These are phyloP conservation scores for Amyelois transitella DNA, from an alignment of 1,140 invertebrate species.

Conservation along the genomic window DNA sequence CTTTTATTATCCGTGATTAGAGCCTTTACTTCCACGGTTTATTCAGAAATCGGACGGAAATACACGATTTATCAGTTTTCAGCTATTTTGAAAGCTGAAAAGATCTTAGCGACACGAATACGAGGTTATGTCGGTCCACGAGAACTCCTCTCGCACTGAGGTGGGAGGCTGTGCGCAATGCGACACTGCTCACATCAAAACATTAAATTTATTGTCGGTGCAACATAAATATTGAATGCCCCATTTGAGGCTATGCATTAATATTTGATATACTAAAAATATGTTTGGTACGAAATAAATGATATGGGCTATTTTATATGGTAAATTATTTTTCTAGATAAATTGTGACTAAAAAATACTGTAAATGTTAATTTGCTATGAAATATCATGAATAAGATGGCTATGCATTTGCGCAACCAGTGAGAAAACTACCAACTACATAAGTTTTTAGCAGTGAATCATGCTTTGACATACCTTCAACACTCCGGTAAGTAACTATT, in stretches of 20 bases:
- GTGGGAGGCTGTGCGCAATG: slow-evolving; percentile 70
- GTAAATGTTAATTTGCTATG: too few relatives aligned
- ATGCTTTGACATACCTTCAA: background rate
- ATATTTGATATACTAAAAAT: background rate
- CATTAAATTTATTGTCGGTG: slow-evolving; percentile 26
- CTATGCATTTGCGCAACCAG: too few relatives aligned
- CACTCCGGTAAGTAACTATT: background rate
- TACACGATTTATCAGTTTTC: background rate
- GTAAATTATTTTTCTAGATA: too few relatives aligned
- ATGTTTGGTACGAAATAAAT: too few relatives aligned
- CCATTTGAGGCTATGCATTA: background rate
- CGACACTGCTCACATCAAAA: slow-evolving; percentile 46
- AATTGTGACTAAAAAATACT: too few relatives aligned
- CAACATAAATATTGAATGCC: slow-evolving; percentile 1
- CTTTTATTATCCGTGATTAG: slow-evolving; percentile 48
- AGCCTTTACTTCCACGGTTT: slow-evolving; percentile 1
- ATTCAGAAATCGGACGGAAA: slow-evolving; percentile 14
- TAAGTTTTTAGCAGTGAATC: background rate
- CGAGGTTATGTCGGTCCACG: slow-evolving; percentile 58
- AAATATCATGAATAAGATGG: too few relatives aligned
- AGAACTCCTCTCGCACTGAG: slow-evolving; percentile 63
- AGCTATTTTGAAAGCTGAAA: slow-evolving; percentile 5
- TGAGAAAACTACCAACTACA: too few relatives aligned
- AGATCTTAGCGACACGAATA: slow-evolving; percentile 11
- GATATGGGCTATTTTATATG: too few relatives aligned